Conservation (phyloP, 2,797 vertebrate genomes). For the Scolopax rusticola region DNA sequence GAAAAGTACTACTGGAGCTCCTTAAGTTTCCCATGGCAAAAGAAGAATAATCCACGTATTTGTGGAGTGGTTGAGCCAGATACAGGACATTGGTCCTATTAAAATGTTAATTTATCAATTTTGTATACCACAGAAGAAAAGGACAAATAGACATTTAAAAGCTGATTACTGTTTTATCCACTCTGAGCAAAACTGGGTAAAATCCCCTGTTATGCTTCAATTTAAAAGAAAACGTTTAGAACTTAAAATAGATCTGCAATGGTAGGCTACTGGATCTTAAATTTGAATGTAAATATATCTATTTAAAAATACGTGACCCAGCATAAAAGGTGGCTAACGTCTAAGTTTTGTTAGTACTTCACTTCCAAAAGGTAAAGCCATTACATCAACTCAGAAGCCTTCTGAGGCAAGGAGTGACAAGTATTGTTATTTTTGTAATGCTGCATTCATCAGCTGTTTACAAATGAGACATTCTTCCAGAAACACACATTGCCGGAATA, state of each 20-base stretch:
- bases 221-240: not conserved
- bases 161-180: not conserved
- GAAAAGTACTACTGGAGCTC: not conserved
- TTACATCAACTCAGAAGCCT: not conserved
- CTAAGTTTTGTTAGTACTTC: not conserved
- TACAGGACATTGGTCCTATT: not conserved
- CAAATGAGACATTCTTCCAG: not conserved
- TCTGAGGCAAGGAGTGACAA: not conserved
- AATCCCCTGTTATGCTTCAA: not conserved
- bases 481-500: not conserved
- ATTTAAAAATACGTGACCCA: not conserved
- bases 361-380: not conserved
- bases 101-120: slow-evolving; percentile 2
- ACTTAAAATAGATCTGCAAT: not conserved
- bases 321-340: not conserved
- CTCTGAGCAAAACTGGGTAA: not conserved
- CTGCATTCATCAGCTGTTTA: not conserved
- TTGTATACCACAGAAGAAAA: not conserved
- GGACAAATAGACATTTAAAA: not conserved
- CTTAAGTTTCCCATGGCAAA: not conserved
- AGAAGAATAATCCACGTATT: not conserved
- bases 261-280: not conserved
- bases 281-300: not conserved
- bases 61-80: not conserved
- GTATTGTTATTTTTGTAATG: not conserved